phyloP scores from a whole-genome alignment of 1,140 invertebrate genomes.

The Brachionus angularis region DNA sequence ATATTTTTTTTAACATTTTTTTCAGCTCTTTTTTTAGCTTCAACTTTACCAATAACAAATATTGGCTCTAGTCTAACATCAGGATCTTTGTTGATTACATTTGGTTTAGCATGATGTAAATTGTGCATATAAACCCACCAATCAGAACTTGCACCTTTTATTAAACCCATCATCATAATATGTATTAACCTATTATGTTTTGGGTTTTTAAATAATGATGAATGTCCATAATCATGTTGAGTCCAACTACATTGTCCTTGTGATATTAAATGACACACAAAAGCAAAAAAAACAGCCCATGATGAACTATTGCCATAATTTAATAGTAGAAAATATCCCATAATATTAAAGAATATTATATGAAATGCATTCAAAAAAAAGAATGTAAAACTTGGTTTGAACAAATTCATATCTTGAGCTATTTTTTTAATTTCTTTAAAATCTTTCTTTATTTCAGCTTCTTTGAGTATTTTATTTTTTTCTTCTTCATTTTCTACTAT shows the following conservation, averaged over 20 bases:
- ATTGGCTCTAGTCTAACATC: constrained; percentile 56
- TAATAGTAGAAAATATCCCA: constrained; percentile 51
- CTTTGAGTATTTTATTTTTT: constrained; percentile 8
- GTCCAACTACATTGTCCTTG: constrained; percentile 56
- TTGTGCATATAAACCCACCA: constrained; percentile 60
- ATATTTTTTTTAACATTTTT: constrained; percentile 47
- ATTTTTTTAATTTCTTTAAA: constrained; percentile 28
- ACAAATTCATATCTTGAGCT: constrained; percentile 45
- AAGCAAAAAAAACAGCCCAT: constrained; percentile 50
- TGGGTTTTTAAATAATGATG: constrained; percentile 53
- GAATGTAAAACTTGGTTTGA: constrained; percentile 51
- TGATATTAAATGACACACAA: constrained; percentile 48
- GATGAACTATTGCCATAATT: constrained; percentile 50
- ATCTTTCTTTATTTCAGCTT: constrained; percentile 27
- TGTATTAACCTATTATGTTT: constrained; percentile 53
- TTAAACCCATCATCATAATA: constrained; percentile 52
- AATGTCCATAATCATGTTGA: constrained; percentile 58
- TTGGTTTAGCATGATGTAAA: constrained; percentile 58
- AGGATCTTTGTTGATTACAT: constrained; percentile 58
- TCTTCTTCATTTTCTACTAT: not conserved
- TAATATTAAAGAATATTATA: constrained; percentile 50
- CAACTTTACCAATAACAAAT: constrained; percentile 55
- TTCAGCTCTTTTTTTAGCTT: constrained; percentile 17
- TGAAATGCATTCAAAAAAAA: constrained; percentile 49
- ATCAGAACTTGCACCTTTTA: constrained; percentile 55